These are phyloP conservation scores for Peromyscus leucopus DNA, from an alignment of 2,113 vertebrate species.

Conservation along the genomic window DNA sequence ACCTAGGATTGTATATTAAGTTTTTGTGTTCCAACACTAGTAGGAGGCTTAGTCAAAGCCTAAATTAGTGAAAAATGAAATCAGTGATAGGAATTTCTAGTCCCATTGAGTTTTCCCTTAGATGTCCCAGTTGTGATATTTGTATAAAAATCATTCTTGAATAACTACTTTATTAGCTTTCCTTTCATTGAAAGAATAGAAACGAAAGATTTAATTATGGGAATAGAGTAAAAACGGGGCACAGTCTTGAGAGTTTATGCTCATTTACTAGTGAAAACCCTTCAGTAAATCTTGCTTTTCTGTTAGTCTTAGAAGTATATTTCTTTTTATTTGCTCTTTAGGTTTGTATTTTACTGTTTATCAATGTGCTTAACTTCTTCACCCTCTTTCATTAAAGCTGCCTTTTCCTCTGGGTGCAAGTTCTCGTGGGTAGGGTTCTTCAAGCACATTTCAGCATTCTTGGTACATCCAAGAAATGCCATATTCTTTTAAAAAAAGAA, in stretches of 20 bases:
- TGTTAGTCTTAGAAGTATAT: conserved; percentile 9
- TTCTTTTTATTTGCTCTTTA: conserved; percentile 61
- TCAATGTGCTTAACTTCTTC: conserved; percentile 39
- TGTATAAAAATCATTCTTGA: conserved; percentile 55
- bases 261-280: conserved; percentile 67
- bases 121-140: conserved; percentile 57
- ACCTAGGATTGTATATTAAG: conserved; percentile 53
- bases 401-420: conserved; percentile 20
- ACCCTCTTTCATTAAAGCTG: conserved; percentile 61
- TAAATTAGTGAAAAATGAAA: conserved; percentile 47
- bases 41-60: conserved; percentile 63
- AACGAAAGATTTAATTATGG: conserved; percentile 56
- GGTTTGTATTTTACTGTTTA: conserved; percentile 30
- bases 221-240: conserved; percentile 68
- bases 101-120: background rate
- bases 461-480: background rate
- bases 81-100: conserved; percentile 15
- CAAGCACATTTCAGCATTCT: background rate
- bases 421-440: background rate
- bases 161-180: background rate
- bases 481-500: background rate
- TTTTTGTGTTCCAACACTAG: conserved; percentile 36
- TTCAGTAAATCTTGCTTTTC: background rate
- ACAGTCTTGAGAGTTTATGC: conserved; percentile 10
- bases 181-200: background rate